Evolutionary conservation across 2,113 vertebrate genomes (phyloP), one percentile per base, ranked within the genome.

Genomic region (Leuciscus idus): DNA sequence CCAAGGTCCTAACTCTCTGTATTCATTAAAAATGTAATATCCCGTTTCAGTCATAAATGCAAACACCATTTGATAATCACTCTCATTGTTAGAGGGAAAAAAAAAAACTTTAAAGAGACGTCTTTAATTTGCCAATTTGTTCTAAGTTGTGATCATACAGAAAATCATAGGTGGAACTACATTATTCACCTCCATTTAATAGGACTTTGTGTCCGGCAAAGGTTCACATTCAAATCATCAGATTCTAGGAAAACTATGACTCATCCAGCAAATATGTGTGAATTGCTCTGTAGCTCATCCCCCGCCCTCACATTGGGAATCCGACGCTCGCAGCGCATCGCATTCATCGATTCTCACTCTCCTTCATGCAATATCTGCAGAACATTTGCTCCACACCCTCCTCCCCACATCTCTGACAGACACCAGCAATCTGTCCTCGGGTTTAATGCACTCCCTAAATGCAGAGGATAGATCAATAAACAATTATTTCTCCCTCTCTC

Each of bases 391-490:
- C 79, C 48, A 73, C 70, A 57, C 50, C 48, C 39, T n/a, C n/a
- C 48, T 19, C 81, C 21, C 36, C 59, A 33, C 55, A n/a, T 81
- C 48, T 61, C 87, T 84, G 62, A 81, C 84, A 88, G 87, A 85
- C 85, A 85, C 88, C 90, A 66, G 87, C 87, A 88, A 87, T 85
- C 87, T 85, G 85, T 86, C 85, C 83, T 62, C 83, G 57, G 70
- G 83, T 90, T 90, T 90, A 90, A 90, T 90, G 88, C 88, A 90
- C 90, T 91, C 87, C 90, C 88, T 88, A 89, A 89, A 91, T 88
- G 87, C 87, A 88, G 87, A 87, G 52, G 75, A 72, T 33, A 88
- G 88, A 89, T 91, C 88, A 86, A 91, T 89, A 89, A 89, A 91
- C 88, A 91, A 91, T 91, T 91, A 91, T 87, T 88, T 79, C 87